Evolutionary conservation across 2,113 vertebrate genomes (phyloP).

Genomic region (Leucoraja erinaceus): DNA sequence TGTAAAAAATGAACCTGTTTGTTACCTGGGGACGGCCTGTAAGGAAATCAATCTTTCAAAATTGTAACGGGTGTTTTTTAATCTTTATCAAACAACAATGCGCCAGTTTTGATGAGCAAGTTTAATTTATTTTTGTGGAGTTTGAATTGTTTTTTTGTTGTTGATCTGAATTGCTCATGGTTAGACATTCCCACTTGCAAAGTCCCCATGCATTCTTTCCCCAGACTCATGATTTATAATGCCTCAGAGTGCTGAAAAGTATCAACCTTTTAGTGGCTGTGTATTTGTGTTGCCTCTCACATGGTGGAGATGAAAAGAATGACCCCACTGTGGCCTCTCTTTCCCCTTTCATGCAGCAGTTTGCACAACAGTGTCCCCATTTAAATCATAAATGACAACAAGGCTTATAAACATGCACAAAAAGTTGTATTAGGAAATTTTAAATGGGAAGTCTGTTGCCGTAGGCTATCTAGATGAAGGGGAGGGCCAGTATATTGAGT

Average conservation of each 20-base stretch:
- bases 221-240: not conserved
- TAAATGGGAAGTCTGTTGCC: constrained; percentile 26
- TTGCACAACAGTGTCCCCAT: constrained; percentile 15
- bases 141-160: not conserved
- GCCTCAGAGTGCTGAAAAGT: not conserved
- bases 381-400: constrained; percentile 6
- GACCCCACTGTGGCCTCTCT: constrained; percentile 7
- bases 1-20: no score
- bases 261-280: constrained; percentile 7
- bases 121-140: not conserved
- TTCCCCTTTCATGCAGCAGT: constrained; percentile 16
- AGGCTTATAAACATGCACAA: constrained; percentile 24
- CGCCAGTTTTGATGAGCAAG: not conserved
- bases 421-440: constrained; percentile 33
- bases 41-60: not conserved
- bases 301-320: constrained; percentile 10
- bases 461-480: constrained; percentile 35
- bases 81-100: not conserved
- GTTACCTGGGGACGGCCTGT: no score
- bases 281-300: constrained; percentile 2
- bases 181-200: not conserved
- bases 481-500: constrained; percentile 36
- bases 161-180: not conserved
- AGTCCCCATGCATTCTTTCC: not conserved
- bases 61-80: not conserved